Evolutionary conservation across 2,888 invertebrate species (phyloP), one percentile per base, ranked within the genome.

Genomic region (Leptinotarsa peninsularis): DNA sequence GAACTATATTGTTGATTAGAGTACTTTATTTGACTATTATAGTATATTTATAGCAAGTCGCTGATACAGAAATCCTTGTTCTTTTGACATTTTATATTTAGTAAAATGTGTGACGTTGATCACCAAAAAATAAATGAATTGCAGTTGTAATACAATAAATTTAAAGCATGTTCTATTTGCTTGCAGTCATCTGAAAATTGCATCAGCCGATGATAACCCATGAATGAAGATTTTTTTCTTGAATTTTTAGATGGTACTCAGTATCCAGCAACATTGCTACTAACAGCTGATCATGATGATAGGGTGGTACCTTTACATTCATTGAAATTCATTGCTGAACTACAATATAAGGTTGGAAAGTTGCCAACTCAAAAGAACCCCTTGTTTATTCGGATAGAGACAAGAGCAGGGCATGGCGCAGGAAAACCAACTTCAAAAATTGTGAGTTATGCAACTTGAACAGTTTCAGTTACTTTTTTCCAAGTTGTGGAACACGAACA

Each of bases 201-300:
- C 10, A 10, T 43, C 43, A 43, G 1, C 43, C 18, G 18, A 18
- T 10, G 43, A 43, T 43, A 10, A 43, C 10, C 23, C 21, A 23
- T 15, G 3, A 15, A 13, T 27, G 2, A n/a, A 27, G 2, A 66
- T 66, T 17, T 18, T 43, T 23, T 13, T 21, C n/a, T 67, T 21
- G 5, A 23, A 43, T 72, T 80, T 81, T 71, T 68, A 80, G 90
- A 85, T 23, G 87, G 88, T 10, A 87, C 87, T 14, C 93, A 97
- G 89, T 99, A 98, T 91, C 99, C 99, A 7, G 94, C 98, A 21
- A 94, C 94, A 23, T 90, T 99, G 79, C 91, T 99, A 77, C 90
- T 97, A 82, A 98, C 98, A n/a, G 98, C 97, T 23, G 98, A 99
- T 90, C 98, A 99, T 89, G 98, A 99, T 90, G 98, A 99, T 90